Evolutionary conservation across 2,888 invertebrate species (phyloP), one percentile per base, ranked within the genome.

Genomic region (Orthosia gracilis): DNA sequence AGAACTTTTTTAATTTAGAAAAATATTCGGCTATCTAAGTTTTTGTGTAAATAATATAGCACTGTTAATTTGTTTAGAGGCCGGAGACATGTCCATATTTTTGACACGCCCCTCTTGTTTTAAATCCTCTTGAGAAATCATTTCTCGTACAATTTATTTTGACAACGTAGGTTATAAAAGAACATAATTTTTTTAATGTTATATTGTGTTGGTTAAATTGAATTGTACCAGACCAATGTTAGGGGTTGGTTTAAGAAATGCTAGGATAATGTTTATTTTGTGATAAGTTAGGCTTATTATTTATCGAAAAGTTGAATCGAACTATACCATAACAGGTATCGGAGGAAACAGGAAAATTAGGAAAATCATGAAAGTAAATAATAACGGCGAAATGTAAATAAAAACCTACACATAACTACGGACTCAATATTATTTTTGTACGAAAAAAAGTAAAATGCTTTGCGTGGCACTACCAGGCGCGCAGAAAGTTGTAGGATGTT

Each of bases 401-500:
- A 71, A 75, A 59, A 59, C 13, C 17, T 2, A 17, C 5, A 23
- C 2, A 23, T 2, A 0, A 13, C 12, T 40, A 69, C n/a, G 26
- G 40, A 45, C n/a, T 31, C 26, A n/a, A 73, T 66, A 26, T 21
- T 54, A 63, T 75, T 64, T 81, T 67, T 49, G 40, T 23, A 59
- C 31, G 49, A 58, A 18, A 54, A 18, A 54, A 57, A 61, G 31
- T 68, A 68, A 67, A 63, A 61, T 52, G 66, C 12, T 58, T 57
- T 57, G 49, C 52, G 21, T 61, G 59, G 17, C 23, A 63, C 23
- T 85, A 84, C 84, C 75, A 85, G 83, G 83, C 68, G 72, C 40
- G 50, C 85, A 83, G 72, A 66, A 78, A 85, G 75, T 78, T 82
- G 73, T 69, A 77, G 80, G 68, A 67, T 83, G 73, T 85, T 74